A percentile compares a stretch with the other conserved stretches of the same genome.
phyloP scores from a whole-genome alignment of 1,140 invertebrate genomes.

The Xylocopa sonorina region DNA sequence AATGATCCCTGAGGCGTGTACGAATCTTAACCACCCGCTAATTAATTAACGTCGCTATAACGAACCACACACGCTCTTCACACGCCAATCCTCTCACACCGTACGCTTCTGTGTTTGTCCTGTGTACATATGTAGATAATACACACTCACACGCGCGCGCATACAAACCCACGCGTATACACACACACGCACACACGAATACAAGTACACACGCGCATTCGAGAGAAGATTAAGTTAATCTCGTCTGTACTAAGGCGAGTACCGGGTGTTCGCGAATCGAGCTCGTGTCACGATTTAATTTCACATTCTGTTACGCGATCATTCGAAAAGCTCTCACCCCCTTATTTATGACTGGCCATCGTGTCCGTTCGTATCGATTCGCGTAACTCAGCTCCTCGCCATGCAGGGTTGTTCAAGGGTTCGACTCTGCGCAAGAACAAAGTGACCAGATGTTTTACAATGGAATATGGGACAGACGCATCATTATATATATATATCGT shows the following conservation, averaged over 20 bases:
- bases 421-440: too few relatives aligned
- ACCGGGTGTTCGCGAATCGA: conserved; percentile 63
- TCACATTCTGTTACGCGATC: conserved; percentile 5
- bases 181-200: neutral
- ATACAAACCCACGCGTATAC: neutral
- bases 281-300: conserved; percentile 30
- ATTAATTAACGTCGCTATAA: conserved; percentile 72
- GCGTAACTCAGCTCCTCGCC: conserved; percentile 4
- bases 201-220: conserved; percentile 54
- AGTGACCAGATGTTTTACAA: too few relatives aligned
- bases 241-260: conserved; percentile 57
- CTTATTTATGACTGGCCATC: neutral
- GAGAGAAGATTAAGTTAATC: conserved; percentile 70
- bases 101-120: conserved; percentile 75
- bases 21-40: conserved; percentile 53
- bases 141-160: conserved; percentile 28
- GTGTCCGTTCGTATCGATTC: conserved; percentile 15
- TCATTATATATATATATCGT: too few relatives aligned
- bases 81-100: conserved; percentile 57
- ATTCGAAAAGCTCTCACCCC: neutral
- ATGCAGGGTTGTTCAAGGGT: neutral
- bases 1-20: conserved; percentile 39
- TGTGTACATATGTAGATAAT: conserved; percentile 79
- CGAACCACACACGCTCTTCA: conserved; percentile 54
- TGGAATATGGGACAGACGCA: too few relatives aligned